Evolutionary conservation across 2,797 vertebrate genomes (phyloP).

Genomic region (Siniperca obscura): DNA sequence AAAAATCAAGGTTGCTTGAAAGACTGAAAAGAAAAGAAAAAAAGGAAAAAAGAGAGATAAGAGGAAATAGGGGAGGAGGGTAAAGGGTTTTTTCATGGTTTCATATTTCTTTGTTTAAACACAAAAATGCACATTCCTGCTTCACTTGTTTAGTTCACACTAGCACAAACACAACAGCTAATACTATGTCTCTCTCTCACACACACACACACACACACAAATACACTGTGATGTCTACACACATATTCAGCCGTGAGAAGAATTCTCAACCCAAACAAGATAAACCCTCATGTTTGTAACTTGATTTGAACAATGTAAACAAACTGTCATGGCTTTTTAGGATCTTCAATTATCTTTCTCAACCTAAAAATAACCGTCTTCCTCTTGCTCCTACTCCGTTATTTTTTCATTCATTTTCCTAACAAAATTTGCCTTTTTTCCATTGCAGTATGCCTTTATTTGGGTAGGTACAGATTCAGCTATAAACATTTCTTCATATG

Average conservation of each 20-base stretch:
- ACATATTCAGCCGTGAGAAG: constrained; percentile 51
- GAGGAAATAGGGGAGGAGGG: neutral
- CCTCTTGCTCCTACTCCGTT: constrained; percentile 11
- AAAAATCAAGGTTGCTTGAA: constrained; percentile 6
- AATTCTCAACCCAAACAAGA: constrained; percentile 68
- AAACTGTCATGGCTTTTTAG: constrained; percentile 67
- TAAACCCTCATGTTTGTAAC: constrained; percentile 69
- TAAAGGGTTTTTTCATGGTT: constrained; percentile 17
- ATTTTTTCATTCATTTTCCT: constrained; percentile 45
- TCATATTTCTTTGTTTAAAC: constrained; percentile 56
- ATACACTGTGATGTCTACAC: constrained; percentile 23
- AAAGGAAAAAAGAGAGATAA: neutral
- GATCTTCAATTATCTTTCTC: constrained; percentile 75
- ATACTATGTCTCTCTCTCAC: constrained; percentile 26
- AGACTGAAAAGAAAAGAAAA: neutral
- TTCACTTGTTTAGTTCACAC: constrained; percentile 47
- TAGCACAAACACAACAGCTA: constrained; percentile 51
- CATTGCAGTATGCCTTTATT: constrained; percentile 41
- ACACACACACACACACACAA: constrained; percentile 23
- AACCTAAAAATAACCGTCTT: constrained; percentile 53
- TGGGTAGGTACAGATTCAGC: neutral
- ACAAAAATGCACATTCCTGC: constrained; percentile 52
- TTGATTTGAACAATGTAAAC: constrained; percentile 68
- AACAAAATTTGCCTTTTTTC: constrained; percentile 25
- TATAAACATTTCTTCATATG: constrained; percentile 18